phyloP scores from a whole-genome alignment of 2,113 vertebrate species.

The Perccottus glenii region DNA sequence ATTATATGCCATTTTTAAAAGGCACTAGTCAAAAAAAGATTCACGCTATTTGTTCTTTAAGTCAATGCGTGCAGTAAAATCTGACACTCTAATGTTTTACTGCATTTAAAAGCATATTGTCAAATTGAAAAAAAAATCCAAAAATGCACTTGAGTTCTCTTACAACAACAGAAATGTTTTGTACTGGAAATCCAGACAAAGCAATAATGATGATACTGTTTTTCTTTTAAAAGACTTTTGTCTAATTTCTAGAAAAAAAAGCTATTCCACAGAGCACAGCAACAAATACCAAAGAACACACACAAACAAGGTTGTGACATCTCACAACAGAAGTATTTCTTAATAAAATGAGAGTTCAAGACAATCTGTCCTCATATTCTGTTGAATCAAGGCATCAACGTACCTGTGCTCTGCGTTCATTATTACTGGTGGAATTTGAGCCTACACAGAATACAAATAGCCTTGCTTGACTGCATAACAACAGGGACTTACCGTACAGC shows the following conservation, averaged over 20 bases:
- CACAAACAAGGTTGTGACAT: not conserved
- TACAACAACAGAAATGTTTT: no score
- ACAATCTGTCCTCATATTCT: constrained; percentile 6
- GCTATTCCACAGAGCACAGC: no score
- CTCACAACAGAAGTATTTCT: constrained; percentile 10
- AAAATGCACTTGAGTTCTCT: no score
- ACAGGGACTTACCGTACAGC: constrained; percentile 50
- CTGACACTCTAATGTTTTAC: no score
- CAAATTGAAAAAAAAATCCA: no score
- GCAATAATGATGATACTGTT: no score
- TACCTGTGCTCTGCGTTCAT: constrained; percentile 27
- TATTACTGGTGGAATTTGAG: constrained; percentile 23
- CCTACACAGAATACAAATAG: constrained; percentile 41
- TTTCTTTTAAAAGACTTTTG: no score
- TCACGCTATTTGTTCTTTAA: not conserved
- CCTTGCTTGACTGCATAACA: constrained; percentile 24
- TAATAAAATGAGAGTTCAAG: constrained; percentile 8
- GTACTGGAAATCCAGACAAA: no score
- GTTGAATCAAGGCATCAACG: constrained; percentile 2
- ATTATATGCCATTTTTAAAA: not conserved
- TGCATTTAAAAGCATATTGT: no score
- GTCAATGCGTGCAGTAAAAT: not conserved
- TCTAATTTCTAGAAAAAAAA: no score
- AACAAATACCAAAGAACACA: constrained; percentile 3
- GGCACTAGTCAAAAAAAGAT: no score